Conservation (phyloP, 37 sponge, comb jelly and placozoan species). For the Crambe crambe region DNA sequence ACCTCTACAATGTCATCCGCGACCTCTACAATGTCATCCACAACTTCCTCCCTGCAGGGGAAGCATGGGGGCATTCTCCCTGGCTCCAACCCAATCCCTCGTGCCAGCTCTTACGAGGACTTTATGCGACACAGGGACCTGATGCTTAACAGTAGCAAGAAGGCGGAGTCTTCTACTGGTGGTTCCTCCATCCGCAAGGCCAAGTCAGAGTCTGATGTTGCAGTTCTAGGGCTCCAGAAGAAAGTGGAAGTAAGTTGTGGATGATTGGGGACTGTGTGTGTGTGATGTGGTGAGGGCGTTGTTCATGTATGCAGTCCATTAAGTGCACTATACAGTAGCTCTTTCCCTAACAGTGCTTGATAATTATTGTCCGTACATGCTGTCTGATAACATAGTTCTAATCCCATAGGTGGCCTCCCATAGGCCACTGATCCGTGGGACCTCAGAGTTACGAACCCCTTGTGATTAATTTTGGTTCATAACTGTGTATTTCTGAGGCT, state of each 20-base stretch:
- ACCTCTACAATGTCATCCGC: not conserved
- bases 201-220: constrained; percentile 56
- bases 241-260: constrained; percentile 53
- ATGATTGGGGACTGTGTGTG: constrained; percentile 9
- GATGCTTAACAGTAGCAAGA: constrained; percentile 27
- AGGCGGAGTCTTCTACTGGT: not conserved
- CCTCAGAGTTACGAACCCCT: too few species aligned
- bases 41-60: constrained; percentile 1
- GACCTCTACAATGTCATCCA: too few species aligned
- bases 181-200: constrained; percentile 51
- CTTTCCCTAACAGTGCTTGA: too few species aligned
- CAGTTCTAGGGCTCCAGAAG: constrained; percentile 52
- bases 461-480: too few species aligned
- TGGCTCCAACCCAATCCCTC: not conserved
- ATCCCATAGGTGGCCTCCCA: too few species aligned
- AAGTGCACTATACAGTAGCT: too few species aligned
- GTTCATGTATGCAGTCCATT: too few species aligned
- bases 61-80: constrained; percentile 23
- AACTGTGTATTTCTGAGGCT: too few species aligned
- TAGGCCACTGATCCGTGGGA: too few species aligned
- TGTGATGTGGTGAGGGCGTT: not conserved
- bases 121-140: constrained; percentile 35
- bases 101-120: constrained; percentile 46
- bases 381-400: too few species aligned
- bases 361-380: too few species aligned